Percentiles rank a stretch among this genome's conserved stretches.
Conservation (phyloP, 2,888 invertebrate species). For the Sisyra terminalis region DNA sequence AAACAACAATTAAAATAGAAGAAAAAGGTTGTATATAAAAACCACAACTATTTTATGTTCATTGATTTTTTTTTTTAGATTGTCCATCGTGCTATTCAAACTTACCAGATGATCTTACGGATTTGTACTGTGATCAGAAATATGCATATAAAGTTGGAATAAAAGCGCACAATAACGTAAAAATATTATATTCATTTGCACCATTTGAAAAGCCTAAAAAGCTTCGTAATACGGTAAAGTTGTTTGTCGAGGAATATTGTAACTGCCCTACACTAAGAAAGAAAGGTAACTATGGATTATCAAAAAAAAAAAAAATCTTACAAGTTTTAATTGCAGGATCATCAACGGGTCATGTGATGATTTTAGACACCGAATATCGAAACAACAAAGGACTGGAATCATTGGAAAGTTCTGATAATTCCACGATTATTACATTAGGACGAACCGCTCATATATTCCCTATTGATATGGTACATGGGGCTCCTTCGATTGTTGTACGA, state of each 20-base stretch:
- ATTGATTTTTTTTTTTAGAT: neutral
- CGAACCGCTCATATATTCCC: neutral
- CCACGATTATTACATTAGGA: neutral
- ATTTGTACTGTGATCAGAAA: neutral
- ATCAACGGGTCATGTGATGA: neutral
- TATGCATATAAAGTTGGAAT: constrained; percentile 1
- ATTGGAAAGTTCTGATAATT: constrained; percentile 1
- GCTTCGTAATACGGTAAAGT: neutral
- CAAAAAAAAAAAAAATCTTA: neutral
- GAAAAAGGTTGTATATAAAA: no score
- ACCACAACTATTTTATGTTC: no score
- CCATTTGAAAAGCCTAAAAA: neutral
- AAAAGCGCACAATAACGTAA: neutral
- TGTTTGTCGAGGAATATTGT: neutral
- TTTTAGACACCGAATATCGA: neutral
- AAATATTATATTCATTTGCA: neutral
- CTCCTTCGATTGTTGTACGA: neutral
- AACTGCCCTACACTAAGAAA: neutral
- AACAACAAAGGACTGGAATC: neutral
- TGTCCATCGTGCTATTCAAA: neutral
- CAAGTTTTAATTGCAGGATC: neutral
- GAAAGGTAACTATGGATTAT: neutral
- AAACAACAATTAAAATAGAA: neutral
- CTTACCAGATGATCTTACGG: neutral
- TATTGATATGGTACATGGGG: neutral